These are phyloP conservation scores for Periophthalmodon schlosseri DNA, from an alignment of 2,113 vertebrate genomes.

Conservation along the genomic window DNA sequence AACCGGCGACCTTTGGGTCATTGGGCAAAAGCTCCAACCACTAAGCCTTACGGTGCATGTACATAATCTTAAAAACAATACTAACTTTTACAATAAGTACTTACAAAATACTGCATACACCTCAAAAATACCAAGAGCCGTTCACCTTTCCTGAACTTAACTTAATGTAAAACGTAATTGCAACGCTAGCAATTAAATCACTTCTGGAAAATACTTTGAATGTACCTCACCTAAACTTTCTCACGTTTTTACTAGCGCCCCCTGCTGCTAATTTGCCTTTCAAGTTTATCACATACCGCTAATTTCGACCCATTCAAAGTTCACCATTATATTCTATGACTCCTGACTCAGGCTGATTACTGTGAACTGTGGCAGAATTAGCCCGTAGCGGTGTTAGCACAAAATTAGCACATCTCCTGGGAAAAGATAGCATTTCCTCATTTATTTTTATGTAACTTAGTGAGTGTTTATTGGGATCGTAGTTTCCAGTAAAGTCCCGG, in stretches of 20 bases:
- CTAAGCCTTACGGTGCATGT: no score
- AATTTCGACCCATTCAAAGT: not conserved
- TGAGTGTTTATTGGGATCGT: conserved; percentile 21
- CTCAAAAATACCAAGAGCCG: no score
- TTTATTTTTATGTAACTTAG: conserved; percentile 30
- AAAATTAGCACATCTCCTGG: not conserved
- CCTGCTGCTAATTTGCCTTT: not conserved
- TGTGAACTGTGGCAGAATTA: not conserved
- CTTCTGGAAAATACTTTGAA: not conserved
- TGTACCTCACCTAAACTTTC: not conserved
- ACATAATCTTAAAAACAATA: no score
- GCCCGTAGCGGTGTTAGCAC: not conserved
- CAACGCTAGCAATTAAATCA: not conserved
- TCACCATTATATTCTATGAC: not conserved
- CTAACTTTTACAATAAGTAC: no score
- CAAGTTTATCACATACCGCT: not conserved
- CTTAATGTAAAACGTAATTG: not conserved
- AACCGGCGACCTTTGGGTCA: no score
- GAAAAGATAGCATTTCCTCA: not conserved
- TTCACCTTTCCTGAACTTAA: not conserved
- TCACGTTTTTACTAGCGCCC: not conserved
- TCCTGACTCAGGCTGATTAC: not conserved
- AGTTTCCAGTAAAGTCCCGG: conserved; percentile 38
- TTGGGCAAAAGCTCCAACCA: no score
- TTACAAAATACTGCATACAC: no score